A percentile compares a stretch with the other conserved stretches of the same genome.
Conservation (phyloP, 2,113 vertebrate genomes). For the Alectura lathami region DNA sequence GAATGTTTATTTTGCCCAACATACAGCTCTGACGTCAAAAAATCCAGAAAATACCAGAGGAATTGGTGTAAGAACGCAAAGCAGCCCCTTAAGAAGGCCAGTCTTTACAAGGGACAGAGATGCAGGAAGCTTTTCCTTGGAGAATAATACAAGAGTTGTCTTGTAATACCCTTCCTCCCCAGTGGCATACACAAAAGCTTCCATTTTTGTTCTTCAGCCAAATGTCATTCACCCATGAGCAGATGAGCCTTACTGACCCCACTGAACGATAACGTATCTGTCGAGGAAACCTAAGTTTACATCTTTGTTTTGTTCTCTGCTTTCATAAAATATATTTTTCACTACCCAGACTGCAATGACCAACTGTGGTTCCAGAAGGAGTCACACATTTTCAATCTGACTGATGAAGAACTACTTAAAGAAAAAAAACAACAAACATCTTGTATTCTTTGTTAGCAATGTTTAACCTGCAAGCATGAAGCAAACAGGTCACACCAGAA, state of each 20-base stretch:
- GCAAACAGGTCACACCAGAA: background rate
- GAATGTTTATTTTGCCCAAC: background rate
- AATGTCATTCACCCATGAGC: background rate
- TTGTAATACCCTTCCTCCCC: background rate
- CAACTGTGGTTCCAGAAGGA: background rate
- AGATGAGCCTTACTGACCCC: rapidly evolving
- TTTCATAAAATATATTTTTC: background rate
- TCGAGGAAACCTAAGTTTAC: background rate
- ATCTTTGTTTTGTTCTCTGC: background rate
- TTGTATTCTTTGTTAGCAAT: background rate
- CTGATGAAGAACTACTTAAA: background rate
- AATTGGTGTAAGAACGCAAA: background rate
- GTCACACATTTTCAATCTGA: background rate
- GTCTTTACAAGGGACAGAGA: background rate
- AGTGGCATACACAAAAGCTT: background rate
- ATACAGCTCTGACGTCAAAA: background rate
- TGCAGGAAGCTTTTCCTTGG: background rate
- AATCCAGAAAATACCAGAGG: background rate
- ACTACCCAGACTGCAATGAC: rapidly evolving
- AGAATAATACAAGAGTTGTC: background rate
- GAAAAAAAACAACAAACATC: background rate
- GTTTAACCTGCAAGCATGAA: background rate
- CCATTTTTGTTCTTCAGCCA: background rate
- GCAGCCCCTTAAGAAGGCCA: background rate
- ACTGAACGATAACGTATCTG: background rate